phyloP scores from a whole-genome alignment of 2,113 vertebrate genomes.

The Syngnathus scovelli region DNA sequence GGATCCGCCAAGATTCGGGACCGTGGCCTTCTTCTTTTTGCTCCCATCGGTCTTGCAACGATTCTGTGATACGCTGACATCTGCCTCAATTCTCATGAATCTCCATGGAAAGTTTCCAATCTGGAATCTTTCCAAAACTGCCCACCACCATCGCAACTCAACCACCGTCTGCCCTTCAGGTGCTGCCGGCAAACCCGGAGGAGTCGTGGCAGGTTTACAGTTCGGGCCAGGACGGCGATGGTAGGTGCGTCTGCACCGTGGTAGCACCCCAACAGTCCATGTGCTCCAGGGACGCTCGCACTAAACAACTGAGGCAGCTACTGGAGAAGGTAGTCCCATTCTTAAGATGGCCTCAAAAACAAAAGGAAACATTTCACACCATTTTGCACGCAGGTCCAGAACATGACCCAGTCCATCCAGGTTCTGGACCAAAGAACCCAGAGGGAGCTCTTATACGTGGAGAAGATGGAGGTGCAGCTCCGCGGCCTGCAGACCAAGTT shows the following conservation, averaged over 20 bases:
- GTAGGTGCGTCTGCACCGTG: conserved; percentile 97
- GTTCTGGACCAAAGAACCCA: conserved; percentile 95
- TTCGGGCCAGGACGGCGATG: conserved; percentile 97
- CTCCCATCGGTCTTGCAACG: background rate
- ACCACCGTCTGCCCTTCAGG: conserved; percentile 63
- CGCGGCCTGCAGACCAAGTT: conserved; percentile 96
- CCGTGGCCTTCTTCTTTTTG: background rate
- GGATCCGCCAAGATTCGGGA: background rate
- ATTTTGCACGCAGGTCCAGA: conserved; percentile 81
- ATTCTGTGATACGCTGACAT: too few species aligned
- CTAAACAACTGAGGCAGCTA: conserved; percentile 96
- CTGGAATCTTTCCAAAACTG: background rate
- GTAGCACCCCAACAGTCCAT: conserved; percentile 97
- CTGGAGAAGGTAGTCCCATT: conserved; percentile 87
- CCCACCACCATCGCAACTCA: background rate
- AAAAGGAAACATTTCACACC: too few species aligned
- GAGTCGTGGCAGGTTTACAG: conserved; percentile 99
- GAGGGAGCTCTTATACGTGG: conserved; percentile 93
- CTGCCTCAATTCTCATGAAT: too few species aligned
- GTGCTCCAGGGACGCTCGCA: conserved; percentile 95
- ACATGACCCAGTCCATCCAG: conserved; percentile 99
- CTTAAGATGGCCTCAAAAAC: background rate
- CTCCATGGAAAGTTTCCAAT: background rate
- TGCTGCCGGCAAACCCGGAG: conserved; percentile 92
- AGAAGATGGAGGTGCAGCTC: conserved; percentile 98